These are phyloP conservation scores for Characodon lateralis DNA, from an alignment of 2,797 vertebrate genomes.

Conservation along the genomic window DNA sequence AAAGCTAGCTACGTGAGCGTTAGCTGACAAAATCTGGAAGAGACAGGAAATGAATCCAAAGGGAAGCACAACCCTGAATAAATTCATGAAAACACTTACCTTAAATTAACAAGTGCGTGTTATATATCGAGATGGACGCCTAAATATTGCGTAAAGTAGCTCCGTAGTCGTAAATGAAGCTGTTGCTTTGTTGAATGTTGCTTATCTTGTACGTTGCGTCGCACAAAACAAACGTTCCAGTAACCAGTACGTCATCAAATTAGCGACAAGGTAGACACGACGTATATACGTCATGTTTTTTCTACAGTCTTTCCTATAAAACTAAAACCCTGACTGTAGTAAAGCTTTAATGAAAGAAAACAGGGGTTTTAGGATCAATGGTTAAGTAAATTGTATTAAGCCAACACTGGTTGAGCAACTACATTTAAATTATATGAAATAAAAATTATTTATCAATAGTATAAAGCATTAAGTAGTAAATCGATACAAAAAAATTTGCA, in stretches of 20 bases:
- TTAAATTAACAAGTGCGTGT: not conserved
- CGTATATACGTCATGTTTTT: constrained; percentile 3
- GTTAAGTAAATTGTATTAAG: not conserved
- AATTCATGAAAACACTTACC: constrained; percentile 10
- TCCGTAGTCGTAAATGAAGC: not conserved
- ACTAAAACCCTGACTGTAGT: not conserved
- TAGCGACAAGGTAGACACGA: not conserved
- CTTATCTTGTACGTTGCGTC: not conserved
- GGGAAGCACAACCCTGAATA: not conserved
- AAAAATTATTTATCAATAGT: not conserved
- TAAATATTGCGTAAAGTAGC: not conserved
- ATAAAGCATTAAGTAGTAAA: not conserved
- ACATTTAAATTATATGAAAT: not conserved
- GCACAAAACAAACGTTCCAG: not conserved
- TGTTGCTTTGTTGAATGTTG: not conserved
- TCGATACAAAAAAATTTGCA: too few relatives aligned
- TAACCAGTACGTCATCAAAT: constrained; percentile 18
- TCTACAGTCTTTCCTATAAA: too few relatives aligned
- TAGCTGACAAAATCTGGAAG: constrained; percentile 8
- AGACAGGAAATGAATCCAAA: fast-evolving
- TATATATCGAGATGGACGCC: fast-evolving
- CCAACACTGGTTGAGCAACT: not conserved
- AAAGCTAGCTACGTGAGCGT: not conserved
- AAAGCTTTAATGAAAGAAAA: not conserved
- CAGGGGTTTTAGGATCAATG: not conserved